Evolutionary conservation across 2,797 vertebrate species (phyloP).

Genomic region (Ptychobarbus kaznakovi): DNA sequence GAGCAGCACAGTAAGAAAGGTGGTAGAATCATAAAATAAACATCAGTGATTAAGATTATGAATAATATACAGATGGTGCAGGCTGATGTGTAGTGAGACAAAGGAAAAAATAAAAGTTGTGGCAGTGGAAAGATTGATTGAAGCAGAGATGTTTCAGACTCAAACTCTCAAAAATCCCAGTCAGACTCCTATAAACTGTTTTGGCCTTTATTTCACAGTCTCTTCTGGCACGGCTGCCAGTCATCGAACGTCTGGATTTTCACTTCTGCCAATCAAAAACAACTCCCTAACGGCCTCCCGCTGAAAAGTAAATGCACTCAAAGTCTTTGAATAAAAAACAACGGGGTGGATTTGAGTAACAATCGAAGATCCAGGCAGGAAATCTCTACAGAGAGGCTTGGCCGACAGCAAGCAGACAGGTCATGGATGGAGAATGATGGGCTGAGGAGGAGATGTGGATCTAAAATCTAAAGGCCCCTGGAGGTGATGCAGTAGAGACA

Average conservation of each 20-base stretch:
- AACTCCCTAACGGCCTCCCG: neutral
- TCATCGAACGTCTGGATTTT: conserved; percentile 30
- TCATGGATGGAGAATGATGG: conserved; percentile 19
- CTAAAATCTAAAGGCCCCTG: conserved; percentile 9
- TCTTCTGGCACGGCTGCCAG: conserved; percentile 3
- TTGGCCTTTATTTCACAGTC: conserved; percentile 10
- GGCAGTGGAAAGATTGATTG: conserved; percentile 19
- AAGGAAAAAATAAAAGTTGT: neutral
- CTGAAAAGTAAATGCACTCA: conserved; percentile 23
- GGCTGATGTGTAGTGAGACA: neutral
- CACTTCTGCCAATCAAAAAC: conserved; percentile 34
- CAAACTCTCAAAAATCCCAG: neutral
- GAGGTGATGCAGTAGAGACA: neutral
- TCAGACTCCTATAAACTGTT: conserved; percentile 13
- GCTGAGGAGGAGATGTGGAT: conserved; percentile 16
- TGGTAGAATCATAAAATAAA: neutral
- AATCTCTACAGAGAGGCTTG: conserved; percentile 9
- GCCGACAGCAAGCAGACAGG: neutral
- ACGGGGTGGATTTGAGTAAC: conserved; percentile 16
- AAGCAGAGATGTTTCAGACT: neutral
- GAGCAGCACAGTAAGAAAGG: neutral
- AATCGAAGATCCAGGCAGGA: conserved; percentile 3
- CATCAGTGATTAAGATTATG: conserved; percentile 19
- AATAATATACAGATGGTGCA: conserved; percentile 7
- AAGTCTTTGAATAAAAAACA: conserved; percentile 12